Evolutionary conservation across 2,113 vertebrate genomes (phyloP).

Genomic region (Kryptolebias marmoratus): DNA sequence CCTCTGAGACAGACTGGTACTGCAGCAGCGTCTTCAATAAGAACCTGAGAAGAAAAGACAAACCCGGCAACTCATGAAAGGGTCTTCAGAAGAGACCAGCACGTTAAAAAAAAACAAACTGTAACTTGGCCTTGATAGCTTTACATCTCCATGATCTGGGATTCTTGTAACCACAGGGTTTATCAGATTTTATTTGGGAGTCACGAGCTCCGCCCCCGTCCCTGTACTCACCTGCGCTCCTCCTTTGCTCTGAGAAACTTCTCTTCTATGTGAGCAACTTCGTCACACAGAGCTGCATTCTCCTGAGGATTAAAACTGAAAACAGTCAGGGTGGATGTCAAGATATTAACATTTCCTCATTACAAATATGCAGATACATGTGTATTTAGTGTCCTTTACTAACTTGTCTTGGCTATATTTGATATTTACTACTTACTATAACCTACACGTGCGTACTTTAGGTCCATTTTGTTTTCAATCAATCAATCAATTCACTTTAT

Average conservation of each 20-base stretch:
- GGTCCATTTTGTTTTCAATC: too few relatives aligned
- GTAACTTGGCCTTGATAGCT: too few relatives aligned
- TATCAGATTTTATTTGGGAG: too few relatives aligned
- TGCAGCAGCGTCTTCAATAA: conserved; percentile 87
- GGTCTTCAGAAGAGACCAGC: background rate
- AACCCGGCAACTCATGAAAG: background rate
- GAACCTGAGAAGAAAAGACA: conserved; percentile 76
- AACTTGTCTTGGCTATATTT: background rate
- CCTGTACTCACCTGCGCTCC: conserved; percentile 83
- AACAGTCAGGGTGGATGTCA: background rate
- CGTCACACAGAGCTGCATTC: conserved; percentile 91
- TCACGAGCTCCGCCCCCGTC: too few relatives aligned
- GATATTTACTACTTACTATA: too few relatives aligned
- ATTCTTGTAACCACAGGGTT: too few relatives aligned
- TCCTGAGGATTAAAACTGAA: conserved; percentile 70
- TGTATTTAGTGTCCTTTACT: background rate
- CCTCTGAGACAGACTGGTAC: conserved; percentile 86
- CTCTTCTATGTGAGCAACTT: conserved; percentile 89
- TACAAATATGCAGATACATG: background rate
- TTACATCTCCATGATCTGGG: too few relatives aligned
- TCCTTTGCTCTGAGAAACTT: conserved; percentile 90
- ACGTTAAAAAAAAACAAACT: background rate
- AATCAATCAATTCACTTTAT: too few relatives aligned
- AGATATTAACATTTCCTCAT: background rate
- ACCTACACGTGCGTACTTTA: too few relatives aligned